These are phyloP conservation scores for Drosophila sulfurigaster DNA, from an alignment of 1,140 invertebrate species.

Conservation along the genomic window DNA sequence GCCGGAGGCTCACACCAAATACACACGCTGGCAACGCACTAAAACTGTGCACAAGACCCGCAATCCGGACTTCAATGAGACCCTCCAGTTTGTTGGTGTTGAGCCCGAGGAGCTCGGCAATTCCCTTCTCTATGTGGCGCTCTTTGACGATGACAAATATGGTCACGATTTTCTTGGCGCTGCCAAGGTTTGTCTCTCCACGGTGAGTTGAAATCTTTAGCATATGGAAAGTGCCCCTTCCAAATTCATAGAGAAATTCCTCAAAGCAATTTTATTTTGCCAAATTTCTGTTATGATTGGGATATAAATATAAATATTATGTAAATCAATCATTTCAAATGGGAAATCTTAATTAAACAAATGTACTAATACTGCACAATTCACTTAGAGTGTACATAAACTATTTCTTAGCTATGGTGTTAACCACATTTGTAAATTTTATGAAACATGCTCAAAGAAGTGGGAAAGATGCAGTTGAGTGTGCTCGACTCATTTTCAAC, in stretches of 20 bases:
- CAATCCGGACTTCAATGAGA: slow-evolving; percentile 98
- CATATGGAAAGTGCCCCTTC: background rate
- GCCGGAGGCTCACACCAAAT: slow-evolving; percentile 77
- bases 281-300: no score
- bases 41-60: slow-evolving; percentile 96
- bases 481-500: no score
- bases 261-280: no score
- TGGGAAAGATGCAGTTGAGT: no score
- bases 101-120: slow-evolving; percentile 88
- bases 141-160: slow-evolving; percentile 94
- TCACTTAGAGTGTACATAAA: no score
- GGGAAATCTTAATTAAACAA: no score
- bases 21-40: slow-evolving; percentile 86
- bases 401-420: no score
- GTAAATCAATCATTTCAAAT: no score
- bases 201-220: slow-evolving; percentile 62
- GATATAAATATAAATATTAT: no score
- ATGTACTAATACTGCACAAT: no score
- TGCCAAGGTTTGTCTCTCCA: slow-evolving; percentile 87
- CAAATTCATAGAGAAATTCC: background rate
- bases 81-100: slow-evolving; percentile 95
- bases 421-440: no score
- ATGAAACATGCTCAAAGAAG: no score
- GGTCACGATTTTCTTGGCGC: slow-evolving; percentile 94
- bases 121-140: slow-evolving; percentile 89